Evolutionary conservation across 2,113 vertebrate genomes (phyloP), one percentile per base, ranked within the genome.

Genomic region (Ophiodon elongatus): DNA sequence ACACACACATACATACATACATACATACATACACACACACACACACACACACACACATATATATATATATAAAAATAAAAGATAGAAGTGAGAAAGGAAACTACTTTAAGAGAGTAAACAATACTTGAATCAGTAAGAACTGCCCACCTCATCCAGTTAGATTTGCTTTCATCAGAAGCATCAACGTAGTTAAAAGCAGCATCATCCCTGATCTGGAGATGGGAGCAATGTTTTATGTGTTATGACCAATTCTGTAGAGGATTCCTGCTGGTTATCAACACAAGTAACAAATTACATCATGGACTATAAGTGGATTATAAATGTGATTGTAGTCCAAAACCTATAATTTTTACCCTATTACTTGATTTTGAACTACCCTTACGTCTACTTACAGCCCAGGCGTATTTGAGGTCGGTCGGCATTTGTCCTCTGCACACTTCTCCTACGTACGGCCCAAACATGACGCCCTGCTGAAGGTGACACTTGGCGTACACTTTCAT

Each of bases 101-200:
- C n/a, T n/a, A 25, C 19, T 43, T 65, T 74, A 1, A 27, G 7
- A 66, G 14, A 25, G 8, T 19, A 43, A 72, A 54, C 8, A 19
- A 41, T 2, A 57, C n/a, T 39, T 66, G 3, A 68, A 45, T 66
- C 25, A 56, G 6, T 11, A 47, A 45, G 2, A 69, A 5, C 9
- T 0, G 10, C 79, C 71, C 45, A 96, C 94, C 95, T 95, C 95
- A 95, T 96, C 95, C 95, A 96, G 84, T 95, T 96, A 1, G 95
- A 94, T 75, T 89, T 95, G 68, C 94, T 94, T 82, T 94, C 95
- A 90, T 96, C 95, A 3, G 91, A 91, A 1, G 94, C 95, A 37
- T 96, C 94, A 2, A 95, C 47, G 14, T 94, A 96, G 62, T 88
- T 77, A 35, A 95, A 96, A 33, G 93, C 88, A 17, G 89, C 86